phyloP scores from a whole-genome alignment of 2,888 invertebrate species.

The Polymixis flavicincta region DNA sequence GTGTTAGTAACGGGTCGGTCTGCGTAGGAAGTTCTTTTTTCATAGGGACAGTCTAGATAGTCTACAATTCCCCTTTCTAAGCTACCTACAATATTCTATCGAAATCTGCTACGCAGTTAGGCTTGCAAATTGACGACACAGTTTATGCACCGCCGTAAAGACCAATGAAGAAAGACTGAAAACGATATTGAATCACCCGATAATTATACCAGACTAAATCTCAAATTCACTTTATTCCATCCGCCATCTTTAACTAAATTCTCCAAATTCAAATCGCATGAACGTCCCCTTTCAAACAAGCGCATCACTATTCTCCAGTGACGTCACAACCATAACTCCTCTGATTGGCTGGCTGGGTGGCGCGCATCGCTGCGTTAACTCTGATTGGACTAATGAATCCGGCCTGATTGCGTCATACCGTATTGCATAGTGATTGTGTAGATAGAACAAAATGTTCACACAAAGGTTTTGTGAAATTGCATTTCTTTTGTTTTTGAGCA shows the following conservation, averaged over 20 bases:
- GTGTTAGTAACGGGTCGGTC: no score
- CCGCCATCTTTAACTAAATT: constrained; percentile 55
- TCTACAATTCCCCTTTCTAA: no score
- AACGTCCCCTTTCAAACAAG: constrained; percentile 46
- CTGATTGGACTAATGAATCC: constrained; percentile 79
- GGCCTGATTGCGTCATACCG: constrained; percentile 69
- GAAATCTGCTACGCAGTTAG: no score
- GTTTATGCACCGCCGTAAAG: neutral
- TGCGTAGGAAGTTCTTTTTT: no score
- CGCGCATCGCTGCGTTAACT: constrained; percentile 67
- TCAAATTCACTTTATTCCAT: constrained; percentile 18
- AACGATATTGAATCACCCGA: neutral
- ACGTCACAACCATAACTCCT: constrained; percentile 63
- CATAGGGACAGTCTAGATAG: no score
- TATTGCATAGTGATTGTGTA: constrained; percentile 56
- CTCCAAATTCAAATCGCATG: constrained; percentile 51
- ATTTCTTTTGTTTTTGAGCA: constrained; percentile 29
- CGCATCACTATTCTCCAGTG: constrained; percentile 61
- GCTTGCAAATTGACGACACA: no score
- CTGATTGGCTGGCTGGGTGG: constrained; percentile 70
- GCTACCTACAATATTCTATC: no score
- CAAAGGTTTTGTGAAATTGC: constrained; percentile 42
- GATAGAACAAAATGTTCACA: constrained; percentile 46
- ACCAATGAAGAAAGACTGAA: neutral
- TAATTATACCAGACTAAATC: constrained; percentile 25